phyloP scores from a whole-genome alignment of 2,797 vertebrate genomes.

The Discoglossus pictus region DNA sequence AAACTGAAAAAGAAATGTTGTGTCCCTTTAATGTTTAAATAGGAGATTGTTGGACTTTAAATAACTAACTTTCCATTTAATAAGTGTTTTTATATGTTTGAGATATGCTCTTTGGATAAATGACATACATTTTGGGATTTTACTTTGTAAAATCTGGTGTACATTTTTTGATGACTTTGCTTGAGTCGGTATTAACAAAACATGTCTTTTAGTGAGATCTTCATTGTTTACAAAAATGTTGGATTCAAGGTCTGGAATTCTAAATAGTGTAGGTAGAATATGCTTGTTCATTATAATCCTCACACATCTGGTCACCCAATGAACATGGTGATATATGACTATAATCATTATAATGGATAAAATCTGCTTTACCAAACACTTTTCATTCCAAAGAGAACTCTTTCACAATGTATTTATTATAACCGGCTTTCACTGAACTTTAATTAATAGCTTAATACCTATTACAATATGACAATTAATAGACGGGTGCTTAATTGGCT shows the following conservation, averaged over 20 bases:
- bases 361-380: slow-evolving; percentile 52
- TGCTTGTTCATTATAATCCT: slow-evolving; percentile 17
- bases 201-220: no score
- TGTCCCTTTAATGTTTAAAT: no score
- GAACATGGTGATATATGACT: slow-evolving; percentile 39
- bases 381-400: slow-evolving; percentile 49
- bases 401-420: slow-evolving; percentile 47
- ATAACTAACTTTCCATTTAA: no score
- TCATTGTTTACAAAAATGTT: slow-evolving; percentile 4
- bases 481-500: slow-evolving; percentile 46
- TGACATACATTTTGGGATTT: no score
- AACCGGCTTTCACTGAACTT: slow-evolving; percentile 42
- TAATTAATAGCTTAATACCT: slow-evolving; percentile 48
- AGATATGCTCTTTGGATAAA: no score
- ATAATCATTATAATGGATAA: slow-evolving; percentile 50
- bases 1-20: no score
- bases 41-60: no score
- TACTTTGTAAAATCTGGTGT: no score
- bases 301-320: slow-evolving; percentile 23
- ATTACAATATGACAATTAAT: slow-evolving; percentile 45
- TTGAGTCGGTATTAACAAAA: no score
- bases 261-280: slow-evolving; percentile 23
- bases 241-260: slow-evolving; percentile 6
- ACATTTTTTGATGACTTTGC: no score
- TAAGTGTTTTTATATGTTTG: no score